Evolutionary conservation across 2,888 invertebrate species (phyloP).

Genomic region (Imbricaverruca yamaguchii): DNA sequence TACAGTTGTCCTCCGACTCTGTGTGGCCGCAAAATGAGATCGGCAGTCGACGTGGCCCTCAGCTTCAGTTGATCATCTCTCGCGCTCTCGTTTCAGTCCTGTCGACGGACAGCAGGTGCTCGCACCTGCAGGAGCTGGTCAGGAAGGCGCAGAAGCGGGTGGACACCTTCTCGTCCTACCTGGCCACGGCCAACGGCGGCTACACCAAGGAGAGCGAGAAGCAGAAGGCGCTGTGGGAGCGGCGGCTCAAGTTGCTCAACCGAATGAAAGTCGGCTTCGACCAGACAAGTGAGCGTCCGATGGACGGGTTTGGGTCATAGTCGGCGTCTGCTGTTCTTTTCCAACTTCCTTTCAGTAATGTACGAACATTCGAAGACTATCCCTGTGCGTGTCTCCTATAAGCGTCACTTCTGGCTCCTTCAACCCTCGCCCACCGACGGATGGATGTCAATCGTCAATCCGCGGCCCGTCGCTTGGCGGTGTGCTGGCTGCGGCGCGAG

Average conservation of each 20-base stretch:
- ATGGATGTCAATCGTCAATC: too few species aligned
- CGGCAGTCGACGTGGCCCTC: too few species aligned
- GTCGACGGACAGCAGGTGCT: constrained; percentile 1
- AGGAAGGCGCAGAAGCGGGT: constrained; percentile 76
- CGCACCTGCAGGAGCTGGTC: constrained; percentile 63
- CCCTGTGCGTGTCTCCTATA: too few species aligned
- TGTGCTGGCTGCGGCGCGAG: too few species aligned
- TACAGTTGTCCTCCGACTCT: too few species aligned
- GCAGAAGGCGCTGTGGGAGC: constrained; percentile 68
- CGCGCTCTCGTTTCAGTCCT: not conserved
- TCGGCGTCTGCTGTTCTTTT: too few species aligned
- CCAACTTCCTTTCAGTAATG: not conserved
- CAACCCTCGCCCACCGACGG: too few species aligned
- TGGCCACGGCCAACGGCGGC: constrained; percentile 60
- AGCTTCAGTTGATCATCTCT: not conserved
- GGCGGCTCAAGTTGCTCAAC: constrained; percentile 67
- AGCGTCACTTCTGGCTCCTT: too few species aligned
- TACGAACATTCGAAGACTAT: not conserved
- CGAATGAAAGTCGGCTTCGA: constrained; percentile 80
- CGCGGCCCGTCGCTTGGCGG: too few species aligned
- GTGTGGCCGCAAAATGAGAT: too few species aligned
- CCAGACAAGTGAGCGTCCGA: constrained; percentile 56
- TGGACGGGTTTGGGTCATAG: not conserved
- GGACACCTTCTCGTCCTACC: constrained; percentile 60
- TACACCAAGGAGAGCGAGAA: constrained; percentile 46